phyloP scores from a whole-genome alignment of 1,140 invertebrate genomes.

The Rhynchophorus ferrugineus region DNA sequence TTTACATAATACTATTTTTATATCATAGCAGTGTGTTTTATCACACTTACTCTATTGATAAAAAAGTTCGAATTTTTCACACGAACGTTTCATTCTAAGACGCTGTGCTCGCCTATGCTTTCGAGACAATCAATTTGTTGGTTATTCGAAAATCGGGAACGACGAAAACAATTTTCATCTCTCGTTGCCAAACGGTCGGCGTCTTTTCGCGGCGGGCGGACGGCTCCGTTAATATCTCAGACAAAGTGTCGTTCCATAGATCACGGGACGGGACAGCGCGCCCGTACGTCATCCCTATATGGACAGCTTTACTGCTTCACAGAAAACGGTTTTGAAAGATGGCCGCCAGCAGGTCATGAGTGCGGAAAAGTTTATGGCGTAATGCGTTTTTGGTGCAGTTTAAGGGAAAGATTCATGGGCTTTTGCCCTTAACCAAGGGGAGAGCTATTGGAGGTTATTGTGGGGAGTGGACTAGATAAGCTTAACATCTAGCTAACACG shows the following conservation, averaged over 20 bases:
- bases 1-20: too few species aligned
- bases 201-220: constrained; percentile 4
- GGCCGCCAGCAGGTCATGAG: constrained; percentile 18
- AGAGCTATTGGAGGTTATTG: not conserved
- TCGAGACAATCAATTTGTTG: too few species aligned
- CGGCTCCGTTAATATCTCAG: not conserved
- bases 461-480: too few species aligned
- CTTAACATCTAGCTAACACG: too few species aligned
- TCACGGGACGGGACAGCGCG: constrained; percentile 19
- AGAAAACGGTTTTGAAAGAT: constrained; percentile 23
- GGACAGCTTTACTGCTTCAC: constrained; percentile 25
- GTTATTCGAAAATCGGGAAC: too few species aligned
- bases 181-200: not conserved
- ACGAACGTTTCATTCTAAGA: too few species aligned
- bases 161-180: not conserved
- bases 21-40: too few species aligned
- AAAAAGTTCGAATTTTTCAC: too few species aligned
- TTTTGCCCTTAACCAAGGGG: not conserved
- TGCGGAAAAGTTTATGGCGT: constrained; percentile 23
- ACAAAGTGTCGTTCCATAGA: constrained; percentile 24
- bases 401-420: constrained; percentile 8
- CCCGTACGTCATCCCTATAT: constrained; percentile 23
- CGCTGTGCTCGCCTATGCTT: too few species aligned
- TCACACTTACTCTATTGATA: too few species aligned
- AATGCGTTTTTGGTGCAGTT: constrained; percentile 22